Conservation (phyloP, 2,888 invertebrate genomes). For the Xanthorhoe designata region DNA sequence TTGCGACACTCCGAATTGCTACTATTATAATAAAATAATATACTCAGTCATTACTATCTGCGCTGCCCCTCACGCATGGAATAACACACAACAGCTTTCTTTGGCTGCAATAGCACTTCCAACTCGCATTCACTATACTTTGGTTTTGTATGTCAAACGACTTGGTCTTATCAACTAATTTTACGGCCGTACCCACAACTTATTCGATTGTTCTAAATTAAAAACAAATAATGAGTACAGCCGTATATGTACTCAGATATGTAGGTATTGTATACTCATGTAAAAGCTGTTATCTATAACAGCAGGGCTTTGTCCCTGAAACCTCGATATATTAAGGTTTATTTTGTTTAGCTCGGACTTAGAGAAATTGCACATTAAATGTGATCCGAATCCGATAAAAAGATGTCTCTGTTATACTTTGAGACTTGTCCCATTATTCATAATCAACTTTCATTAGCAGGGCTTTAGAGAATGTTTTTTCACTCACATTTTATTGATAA, state of each 20-base stretch:
- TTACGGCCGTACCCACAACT: constrained; percentile 2
- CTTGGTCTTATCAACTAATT: constrained; percentile 30
- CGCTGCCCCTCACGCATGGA: constrained; percentile 26
- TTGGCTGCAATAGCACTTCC: constrained; percentile 77
- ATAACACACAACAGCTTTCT: constrained; percentile 52
- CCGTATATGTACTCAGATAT: constrained; percentile 28
- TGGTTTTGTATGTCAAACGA: constrained; percentile 37
- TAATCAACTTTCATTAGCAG: no score
- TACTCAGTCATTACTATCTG: neutral
- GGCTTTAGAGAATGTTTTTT: no score
- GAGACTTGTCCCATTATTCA: no score
- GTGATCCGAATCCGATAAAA: no score
- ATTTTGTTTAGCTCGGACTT: no score
- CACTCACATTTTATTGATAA: no score
- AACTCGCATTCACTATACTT: constrained; percentile 59
- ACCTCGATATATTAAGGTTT: neutral
- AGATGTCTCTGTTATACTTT: no score
- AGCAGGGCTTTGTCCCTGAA: no score
- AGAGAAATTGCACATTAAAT: no score
- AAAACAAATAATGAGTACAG: neutral
- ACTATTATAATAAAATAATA: neutral
- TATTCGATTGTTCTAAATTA: neutral
- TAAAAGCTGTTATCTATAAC: neutral
- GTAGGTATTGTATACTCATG: constrained; percentile 8
- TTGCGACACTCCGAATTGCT: no score